Base-by-base conservation (phyloP, 2,113 vertebrate species). In the Alaudala cheleensis region DNA sequence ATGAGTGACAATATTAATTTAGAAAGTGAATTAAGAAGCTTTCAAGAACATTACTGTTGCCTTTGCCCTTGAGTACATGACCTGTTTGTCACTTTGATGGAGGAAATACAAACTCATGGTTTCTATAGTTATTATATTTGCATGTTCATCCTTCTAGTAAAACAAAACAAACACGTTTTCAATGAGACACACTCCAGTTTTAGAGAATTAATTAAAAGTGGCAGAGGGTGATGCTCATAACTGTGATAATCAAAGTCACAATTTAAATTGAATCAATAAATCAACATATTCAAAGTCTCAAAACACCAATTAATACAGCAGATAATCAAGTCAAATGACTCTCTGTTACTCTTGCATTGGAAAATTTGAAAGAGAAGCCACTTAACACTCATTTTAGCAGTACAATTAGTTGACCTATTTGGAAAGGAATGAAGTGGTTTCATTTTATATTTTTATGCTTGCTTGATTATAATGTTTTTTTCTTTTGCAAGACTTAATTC, bases 261-360 rank as follows among this genome's bases (percentile, higher is more conserved):
- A 57, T 73, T 88, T 73, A 93, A 88, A 78, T 53, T 83, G 50
- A 86, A 70, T 89, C 72, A 88, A 86, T 88, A 91, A 78, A 91
- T 88, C 77, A 93, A 39, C 23, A 11, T 10, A 76, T 83, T 70
- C 22, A 83, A 66, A 77, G 81, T 20, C 62, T 65, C 60, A 88
- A 91, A 73, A 9, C 7, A 70, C 17, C 18, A 50, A 91, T 88
- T 81, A 81, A 74, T 78, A 62, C 11, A 86, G 51, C 7, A 58
- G 21, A 22, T 42, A 89, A 91, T 70, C 56, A 81, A 88, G 56
- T 47, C 31, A 88, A 90, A 86, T 86, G 28, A 42, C 22, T 78
- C 10, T 65, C 28, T 77, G 22, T 54, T 58, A 50, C 25, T 42
- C 51, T 77, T 64, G 21, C 13, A 39, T 7, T 45, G 39, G 33